These are phyloP conservation scores for Ditylenchus weischeri DNA, from an alignment of 2,888 invertebrate species.

Conservation along the genomic window DNA sequence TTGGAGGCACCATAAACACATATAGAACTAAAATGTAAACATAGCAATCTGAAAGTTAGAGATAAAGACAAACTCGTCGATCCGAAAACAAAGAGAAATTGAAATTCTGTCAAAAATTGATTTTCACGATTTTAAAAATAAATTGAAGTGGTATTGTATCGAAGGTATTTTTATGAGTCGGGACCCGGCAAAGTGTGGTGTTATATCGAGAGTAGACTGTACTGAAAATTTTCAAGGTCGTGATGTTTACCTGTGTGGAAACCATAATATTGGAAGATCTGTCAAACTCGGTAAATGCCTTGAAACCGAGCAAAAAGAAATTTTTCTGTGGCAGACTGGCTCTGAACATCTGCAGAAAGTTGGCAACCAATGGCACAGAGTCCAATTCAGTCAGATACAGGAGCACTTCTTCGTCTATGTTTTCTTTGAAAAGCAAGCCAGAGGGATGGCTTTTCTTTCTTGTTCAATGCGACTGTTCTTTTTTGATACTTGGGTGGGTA, in stretches of 20 bases:
- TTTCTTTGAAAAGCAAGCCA: slow-evolving; percentile 1
- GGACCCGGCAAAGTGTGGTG: too few relatives aligned
- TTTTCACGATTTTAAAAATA: too few relatives aligned
- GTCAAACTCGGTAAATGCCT: slow-evolving; percentile 16
- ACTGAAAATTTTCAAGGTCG: not conserved
- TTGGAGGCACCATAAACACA: too few relatives aligned
- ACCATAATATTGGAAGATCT: slow-evolving; percentile 26
- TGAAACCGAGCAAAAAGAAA: slow-evolving; percentile 16
- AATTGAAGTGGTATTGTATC: too few relatives aligned
- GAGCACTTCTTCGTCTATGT: slow-evolving; percentile 13
- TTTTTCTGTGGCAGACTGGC: slow-evolving; percentile 18
- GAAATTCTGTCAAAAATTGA: too few relatives aligned
- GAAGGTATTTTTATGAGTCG: too few relatives aligned
- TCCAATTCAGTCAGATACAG: slow-evolving; percentile 26
- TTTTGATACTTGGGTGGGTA: slow-evolving; percentile 31
- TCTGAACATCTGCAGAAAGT: slow-evolving; percentile 24
- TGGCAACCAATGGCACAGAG: slow-evolving; percentile 21
- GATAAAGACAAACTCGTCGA: too few relatives aligned
- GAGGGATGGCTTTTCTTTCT: not conserved
- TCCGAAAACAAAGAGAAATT: too few relatives aligned
- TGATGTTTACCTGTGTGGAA: slow-evolving; percentile 12
- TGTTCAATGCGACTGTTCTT: not conserved
- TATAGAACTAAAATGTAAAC: too few relatives aligned
- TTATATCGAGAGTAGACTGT: too few relatives aligned
- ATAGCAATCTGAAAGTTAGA: too few relatives aligned